These are phyloP conservation scores for Porites divaricata DNA, from an alignment of 92 coral and sea anemone genomes.

Conservation along the genomic window DNA sequence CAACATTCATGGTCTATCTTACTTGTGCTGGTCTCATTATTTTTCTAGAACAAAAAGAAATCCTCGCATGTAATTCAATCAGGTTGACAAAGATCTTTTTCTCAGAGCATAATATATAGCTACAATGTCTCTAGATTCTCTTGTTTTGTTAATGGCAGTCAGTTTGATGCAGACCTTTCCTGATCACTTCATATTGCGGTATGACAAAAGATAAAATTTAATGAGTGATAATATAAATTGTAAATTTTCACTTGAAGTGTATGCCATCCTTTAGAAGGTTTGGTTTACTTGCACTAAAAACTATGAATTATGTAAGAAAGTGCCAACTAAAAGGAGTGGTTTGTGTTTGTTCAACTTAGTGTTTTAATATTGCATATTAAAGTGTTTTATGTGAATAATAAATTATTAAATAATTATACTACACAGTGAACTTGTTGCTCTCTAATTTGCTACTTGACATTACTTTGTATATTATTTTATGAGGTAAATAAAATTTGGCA, in stretches of 20 bases:
- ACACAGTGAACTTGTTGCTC: background rate
- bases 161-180: too few relatives aligned
- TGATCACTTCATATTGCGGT: too few relatives aligned
- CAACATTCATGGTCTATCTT: background rate
- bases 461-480: background rate
- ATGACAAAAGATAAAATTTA: too few relatives aligned
- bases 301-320: background rate
- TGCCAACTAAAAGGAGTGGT: background rate
- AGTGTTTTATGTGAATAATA: background rate
- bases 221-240: background rate
- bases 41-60: background rate
- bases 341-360: background rate
- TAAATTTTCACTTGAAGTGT: background rate
- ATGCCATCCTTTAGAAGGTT: background rate
- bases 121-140: too few relatives aligned
- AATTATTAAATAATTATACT: background rate
- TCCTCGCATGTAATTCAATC: too few relatives aligned
- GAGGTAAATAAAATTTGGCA: background rate
- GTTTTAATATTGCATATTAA: background rate
- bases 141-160: too few relatives aligned
- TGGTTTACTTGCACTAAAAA: background rate
- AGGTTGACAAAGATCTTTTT: too few relatives aligned
- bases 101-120: too few relatives aligned
- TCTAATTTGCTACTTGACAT: background rate
- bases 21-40: background rate